A percentile compares a stretch with the other conserved stretches of the same genome.
Conservation (phyloP, 2,888 invertebrate genomes). For the Parnassius glacialis region DNA sequence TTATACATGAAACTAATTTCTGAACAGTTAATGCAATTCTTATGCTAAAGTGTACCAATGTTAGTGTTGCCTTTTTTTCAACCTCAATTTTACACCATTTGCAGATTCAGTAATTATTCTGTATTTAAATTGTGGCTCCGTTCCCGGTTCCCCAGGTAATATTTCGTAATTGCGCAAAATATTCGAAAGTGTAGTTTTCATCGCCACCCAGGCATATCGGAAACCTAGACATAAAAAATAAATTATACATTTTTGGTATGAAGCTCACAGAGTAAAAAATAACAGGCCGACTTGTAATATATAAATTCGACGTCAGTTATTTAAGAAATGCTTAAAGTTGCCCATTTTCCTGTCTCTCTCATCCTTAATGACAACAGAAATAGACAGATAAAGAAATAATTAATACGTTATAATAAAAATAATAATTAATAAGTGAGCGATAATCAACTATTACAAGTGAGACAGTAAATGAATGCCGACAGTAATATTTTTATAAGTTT, state of each 20-base stretch:
- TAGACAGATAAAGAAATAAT: background rate
- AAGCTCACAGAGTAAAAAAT: too few species aligned
- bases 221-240: conserved; percentile 34
- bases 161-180: conserved; percentile 42
- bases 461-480: background rate
- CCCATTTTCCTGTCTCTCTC: too few species aligned
- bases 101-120: conserved; percentile 44
- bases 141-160: conserved; percentile 32
- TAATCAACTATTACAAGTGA: conserved; percentile 5
- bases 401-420: too few species aligned
- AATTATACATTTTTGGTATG: too few species aligned
- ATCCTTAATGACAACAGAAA: too few species aligned
- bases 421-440: too few species aligned
- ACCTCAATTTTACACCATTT: conserved; percentile 41
- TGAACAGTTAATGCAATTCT: too few species aligned
- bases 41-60: background rate
- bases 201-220: conserved; percentile 42
- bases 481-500: background rate
- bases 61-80: conserved; percentile 33
- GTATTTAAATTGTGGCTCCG: conserved; percentile 42
- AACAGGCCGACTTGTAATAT: too few species aligned
- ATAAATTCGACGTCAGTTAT: too few species aligned
- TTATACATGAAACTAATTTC: too few species aligned
- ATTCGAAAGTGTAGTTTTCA: conserved; percentile 44
- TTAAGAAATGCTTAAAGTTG: too few species aligned